Percentiles rank a stretch among this genome's conserved stretches.
Evolutionary conservation across 2,888 invertebrate species (phyloP).

Genomic region (Therioaphis trifolii): DNA sequence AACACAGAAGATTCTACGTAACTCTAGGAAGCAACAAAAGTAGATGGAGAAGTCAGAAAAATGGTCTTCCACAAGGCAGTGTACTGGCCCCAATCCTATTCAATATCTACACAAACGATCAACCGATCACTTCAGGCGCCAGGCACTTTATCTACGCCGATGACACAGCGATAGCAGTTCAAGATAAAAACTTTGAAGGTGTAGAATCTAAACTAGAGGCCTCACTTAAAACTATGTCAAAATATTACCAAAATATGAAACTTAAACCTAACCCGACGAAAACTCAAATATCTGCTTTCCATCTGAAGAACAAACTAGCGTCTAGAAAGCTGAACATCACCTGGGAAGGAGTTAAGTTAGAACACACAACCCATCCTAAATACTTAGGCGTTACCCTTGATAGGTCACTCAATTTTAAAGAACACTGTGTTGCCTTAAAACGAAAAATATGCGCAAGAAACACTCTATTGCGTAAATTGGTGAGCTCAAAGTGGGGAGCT

Average conservation of each 20-base stretch:
- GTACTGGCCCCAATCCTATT: no score
- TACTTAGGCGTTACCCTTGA: conserved; percentile 64
- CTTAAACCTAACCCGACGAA: conserved; percentile 48
- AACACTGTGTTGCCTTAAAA: no score
- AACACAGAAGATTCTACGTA: conserved; percentile 53
- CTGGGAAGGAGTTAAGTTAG: no score
- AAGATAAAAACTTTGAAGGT: conserved; percentile 30
- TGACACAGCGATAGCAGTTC: no score
- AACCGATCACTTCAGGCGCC: no score
- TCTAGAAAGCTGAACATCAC: no score
- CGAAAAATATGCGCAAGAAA: conserved; percentile 63
- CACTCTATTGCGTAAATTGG: no score
- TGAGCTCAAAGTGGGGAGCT: conserved; percentile 60
- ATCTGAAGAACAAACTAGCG: conserved; percentile 62
- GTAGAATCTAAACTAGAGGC: conserved; percentile 42
- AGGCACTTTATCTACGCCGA: no score
- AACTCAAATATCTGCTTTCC: conserved; percentile 52
- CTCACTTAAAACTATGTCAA: neutral
- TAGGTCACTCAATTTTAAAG: conserved; percentile 64
- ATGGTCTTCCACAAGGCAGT: conserved; percentile 48
- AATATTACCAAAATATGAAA: neutral
- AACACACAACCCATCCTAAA: conserved; percentile 59
- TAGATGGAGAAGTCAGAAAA: conserved; percentile 42
- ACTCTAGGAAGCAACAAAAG: conserved; percentile 29
- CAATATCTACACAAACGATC: no score